These are phyloP conservation scores for Pygathrix nemaeus DNA, from an alignment of 2,113 vertebrate species.

Conservation along the genomic window DNA sequence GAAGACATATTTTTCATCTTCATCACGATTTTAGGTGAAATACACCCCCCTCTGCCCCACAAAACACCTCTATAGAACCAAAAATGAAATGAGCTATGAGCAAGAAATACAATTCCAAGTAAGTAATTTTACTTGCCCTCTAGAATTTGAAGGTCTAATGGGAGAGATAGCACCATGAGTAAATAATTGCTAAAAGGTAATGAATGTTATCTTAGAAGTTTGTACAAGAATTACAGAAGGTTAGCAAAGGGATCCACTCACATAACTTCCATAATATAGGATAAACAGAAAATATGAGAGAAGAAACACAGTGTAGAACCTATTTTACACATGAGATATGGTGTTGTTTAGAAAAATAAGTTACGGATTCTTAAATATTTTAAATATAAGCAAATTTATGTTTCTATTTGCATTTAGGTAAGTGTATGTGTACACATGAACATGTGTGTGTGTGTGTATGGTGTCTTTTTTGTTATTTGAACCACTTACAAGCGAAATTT, in stretches of 20 bases:
- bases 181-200: neutral
- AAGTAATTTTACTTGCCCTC: neutral
- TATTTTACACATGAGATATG: neutral
- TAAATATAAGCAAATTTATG: neutral
- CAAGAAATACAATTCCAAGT: neutral
- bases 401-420: neutral
- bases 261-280: neutral
- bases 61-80: neutral
- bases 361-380: neutral
- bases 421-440: neutral
- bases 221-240: neutral
- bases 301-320: neutral
- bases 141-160: neutral
- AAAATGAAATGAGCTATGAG: neutral
- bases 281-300: neutral
- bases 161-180: neutral
- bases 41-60: neutral
- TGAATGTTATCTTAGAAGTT: neutral
- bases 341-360: neutral
- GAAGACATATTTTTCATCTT: neutral
- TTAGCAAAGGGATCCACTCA: neutral
- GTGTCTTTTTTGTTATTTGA: neutral
- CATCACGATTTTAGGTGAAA: neutral
- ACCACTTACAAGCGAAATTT: neutral
- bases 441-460: accelerated